phyloP scores from a whole-genome alignment of 2,888 invertebrate genomes.

The Drosophila bunnanda region DNA sequence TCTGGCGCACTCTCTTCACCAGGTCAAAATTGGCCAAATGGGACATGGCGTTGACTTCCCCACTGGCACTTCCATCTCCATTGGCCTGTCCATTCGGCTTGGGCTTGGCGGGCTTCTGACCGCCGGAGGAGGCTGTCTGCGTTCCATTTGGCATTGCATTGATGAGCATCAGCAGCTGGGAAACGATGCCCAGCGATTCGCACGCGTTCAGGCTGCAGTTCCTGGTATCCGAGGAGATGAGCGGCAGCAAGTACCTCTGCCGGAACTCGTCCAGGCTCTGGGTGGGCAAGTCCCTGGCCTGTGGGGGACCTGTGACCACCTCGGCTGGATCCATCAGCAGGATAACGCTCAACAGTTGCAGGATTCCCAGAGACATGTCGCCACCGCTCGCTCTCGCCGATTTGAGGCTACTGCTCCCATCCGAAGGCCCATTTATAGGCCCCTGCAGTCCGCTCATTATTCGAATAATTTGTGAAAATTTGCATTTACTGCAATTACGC shows the following conservation, averaged over 20 bases:
- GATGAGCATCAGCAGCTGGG: slow-evolving; percentile 77
- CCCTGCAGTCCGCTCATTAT: slow-evolving; percentile 46
- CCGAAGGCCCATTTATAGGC: slow-evolving; percentile 55
- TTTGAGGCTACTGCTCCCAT: slow-evolving; percentile 13
- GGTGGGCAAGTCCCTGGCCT: slow-evolving; percentile 25
- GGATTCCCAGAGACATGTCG: slow-evolving; percentile 47
- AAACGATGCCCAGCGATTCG: slow-evolving; percentile 84
- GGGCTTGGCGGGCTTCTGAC: background rate
- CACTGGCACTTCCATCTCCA: slow-evolving; percentile 14
- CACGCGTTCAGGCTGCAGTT: slow-evolving; percentile 85
- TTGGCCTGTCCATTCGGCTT: slow-evolving; percentile 4
- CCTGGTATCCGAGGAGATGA: slow-evolving; percentile 61
- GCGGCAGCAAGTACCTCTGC: slow-evolving; percentile 71
- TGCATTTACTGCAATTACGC: slow-evolving; percentile 72
- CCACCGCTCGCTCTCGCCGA: slow-evolving; percentile 17
- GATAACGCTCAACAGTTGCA: slow-evolving; percentile 21
- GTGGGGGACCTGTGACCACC: slow-evolving; percentile 8
- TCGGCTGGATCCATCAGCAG: slow-evolving; percentile 15
- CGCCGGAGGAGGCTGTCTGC: background rate
- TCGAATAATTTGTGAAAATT: slow-evolving; percentile 66
- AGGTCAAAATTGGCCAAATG: slow-evolving; percentile 71
- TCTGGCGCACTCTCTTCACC: slow-evolving; percentile 83
- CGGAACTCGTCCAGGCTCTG: slow-evolving; percentile 77
- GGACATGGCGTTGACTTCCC: slow-evolving; percentile 51
- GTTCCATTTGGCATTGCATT: slow-evolving; percentile 59